Evolutionary conservation across 2,888 invertebrate species (phyloP).

Genomic region (Eucriotettix oculatus): DNA sequence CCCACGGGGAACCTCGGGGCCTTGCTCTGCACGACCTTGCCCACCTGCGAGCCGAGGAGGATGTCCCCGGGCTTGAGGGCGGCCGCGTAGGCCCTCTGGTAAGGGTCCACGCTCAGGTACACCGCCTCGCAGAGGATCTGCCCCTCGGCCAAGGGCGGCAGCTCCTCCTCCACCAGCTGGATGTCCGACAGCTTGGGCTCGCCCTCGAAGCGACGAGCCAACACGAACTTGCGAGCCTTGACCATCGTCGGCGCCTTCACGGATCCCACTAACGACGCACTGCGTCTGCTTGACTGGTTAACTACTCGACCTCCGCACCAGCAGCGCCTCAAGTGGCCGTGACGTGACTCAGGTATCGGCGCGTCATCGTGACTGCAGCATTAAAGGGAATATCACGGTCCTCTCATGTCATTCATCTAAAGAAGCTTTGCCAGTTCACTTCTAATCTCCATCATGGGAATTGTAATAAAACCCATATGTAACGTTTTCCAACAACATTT

Average conservation of each 20-base stretch:
- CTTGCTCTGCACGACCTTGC: constrained; percentile 35
- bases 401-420: too few species aligned
- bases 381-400: too few species aligned
- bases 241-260: constrained; percentile 24
- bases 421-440: too few species aligned
- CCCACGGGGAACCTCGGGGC: constrained; percentile 46
- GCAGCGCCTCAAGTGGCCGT: too few species aligned
- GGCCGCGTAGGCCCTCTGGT: neutral
- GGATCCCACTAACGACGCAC: too few species aligned
- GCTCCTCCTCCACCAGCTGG: constrained; percentile 25
- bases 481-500: too few species aligned
- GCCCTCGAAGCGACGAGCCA: constrained; percentile 28
- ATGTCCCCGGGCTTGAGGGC: neutral
- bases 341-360: too few species aligned
- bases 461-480: too few species aligned
- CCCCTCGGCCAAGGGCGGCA: constrained; percentile 24
- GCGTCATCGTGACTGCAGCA: too few species aligned
- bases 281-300: too few species aligned
- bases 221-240: constrained; percentile 43
- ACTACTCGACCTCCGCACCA: too few species aligned
- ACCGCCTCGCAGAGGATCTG: constrained; percentile 22
- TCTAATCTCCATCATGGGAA: too few species aligned
- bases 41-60: neutral
- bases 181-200: constrained; percentile 26
- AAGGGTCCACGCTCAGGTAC: neutral